Base-by-base conservation (phyloP, 1,140 invertebrate species). In the Caenorhabditis tropicalis region DNA sequence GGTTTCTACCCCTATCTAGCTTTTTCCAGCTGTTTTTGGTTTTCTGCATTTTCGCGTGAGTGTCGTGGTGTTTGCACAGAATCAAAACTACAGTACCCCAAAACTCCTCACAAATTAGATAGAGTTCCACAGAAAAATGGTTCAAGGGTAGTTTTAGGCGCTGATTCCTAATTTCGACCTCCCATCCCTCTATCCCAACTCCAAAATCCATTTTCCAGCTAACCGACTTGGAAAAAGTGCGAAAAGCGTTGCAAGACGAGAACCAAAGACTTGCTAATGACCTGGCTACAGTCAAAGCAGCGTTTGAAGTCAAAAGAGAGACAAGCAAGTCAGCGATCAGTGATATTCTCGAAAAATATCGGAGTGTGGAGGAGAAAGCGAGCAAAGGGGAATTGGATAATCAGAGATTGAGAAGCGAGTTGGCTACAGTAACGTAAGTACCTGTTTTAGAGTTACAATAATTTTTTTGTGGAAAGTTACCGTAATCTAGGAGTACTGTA, bases 291-390 rank as follows among this genome's bases (percentile, higher is more conserved):
- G 65, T 74, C 1, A 74, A 74, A n/a, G 65, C 65, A 43, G 65
- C 65, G 5, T 74, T 74, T 24, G 65, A 74, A 24, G 65, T 74
- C n/a, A 74, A 74, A 46, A 16, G 65, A 39, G 65, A 74, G 15
- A 74, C 65, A 19, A 74, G 65, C n/a, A 74, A 74, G 27, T 74
- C 65, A 3, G 65, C 65, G 0, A 74, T 74, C 21, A 74, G 65
- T 74, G 65, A 74, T n/a, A 74, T 74, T 43, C 36, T 74, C 36
- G 65, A 74, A 15, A 74, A 74, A 36, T 74, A 74, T 43, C 65
- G 65, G 4, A 74, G 65, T 43, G 65, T 21, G 0, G 65, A 74
- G 36, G 65, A 74, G 36, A 74, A 74, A 21, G 33, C 65, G 0
- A 74, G 29, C 36, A 74, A 74, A 24, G 65, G 65, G 10, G 65